Conservation (phyloP, 1,140 invertebrate species). For the Mya arenaria region DNA sequence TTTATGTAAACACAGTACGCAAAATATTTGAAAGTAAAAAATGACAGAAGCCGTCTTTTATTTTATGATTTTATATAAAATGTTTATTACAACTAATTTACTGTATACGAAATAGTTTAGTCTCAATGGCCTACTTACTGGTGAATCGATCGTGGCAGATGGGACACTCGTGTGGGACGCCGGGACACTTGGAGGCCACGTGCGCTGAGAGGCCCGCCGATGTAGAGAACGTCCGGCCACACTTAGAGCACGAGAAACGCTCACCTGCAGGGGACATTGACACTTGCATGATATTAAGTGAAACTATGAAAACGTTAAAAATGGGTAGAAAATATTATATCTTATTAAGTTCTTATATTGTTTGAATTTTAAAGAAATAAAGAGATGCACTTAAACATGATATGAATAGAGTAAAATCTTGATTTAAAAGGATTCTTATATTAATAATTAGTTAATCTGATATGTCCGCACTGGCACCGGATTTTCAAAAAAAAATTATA, state of each 20-base stretch:
- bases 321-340: constrained; percentile 69
- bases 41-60: no score
- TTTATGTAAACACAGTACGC: no score
- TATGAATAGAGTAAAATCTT: background rate
- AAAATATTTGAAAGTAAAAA: no score
- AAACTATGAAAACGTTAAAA: constrained; percentile 81
- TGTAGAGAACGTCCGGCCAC: constrained; percentile 87
- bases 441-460: no score
- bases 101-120: no score
- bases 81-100: no score
- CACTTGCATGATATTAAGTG: constrained; percentile 79
- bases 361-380: constrained; percentile 41
- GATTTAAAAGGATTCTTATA: background rate
- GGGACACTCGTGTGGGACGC: constrained; percentile 81
- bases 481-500: no score
- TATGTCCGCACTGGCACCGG: no score
- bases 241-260: constrained; percentile 82
- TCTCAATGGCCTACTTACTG: no score
- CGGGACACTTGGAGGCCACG: constrained; percentile 90
- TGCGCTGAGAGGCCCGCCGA: constrained; percentile 85
- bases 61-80: no score
- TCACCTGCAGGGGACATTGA: constrained; percentile 84
- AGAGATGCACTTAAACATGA: background rate
- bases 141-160: constrained; percentile 77
- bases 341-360: constrained; percentile 64